Base-by-base conservation (phyloP, 2,113 vertebrate genomes). In the Gorsachius goisagi region DNA sequence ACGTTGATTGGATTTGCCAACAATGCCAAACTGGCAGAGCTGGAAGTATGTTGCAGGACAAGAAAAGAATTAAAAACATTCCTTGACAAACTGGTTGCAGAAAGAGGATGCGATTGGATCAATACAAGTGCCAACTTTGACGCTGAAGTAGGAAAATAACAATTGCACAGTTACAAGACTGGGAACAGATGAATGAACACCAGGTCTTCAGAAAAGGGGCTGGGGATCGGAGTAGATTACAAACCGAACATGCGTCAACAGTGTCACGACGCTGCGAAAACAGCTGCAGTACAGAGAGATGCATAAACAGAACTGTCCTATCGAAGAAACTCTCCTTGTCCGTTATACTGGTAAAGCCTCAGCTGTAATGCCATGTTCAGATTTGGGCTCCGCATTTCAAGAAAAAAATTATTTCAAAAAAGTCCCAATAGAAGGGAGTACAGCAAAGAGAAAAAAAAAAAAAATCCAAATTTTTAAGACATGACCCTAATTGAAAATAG, bases 251-350 rank as follows among this genome's bases (percentile, higher is more conserved):
- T 37, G 41, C 6, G 5, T 81, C 64, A 84, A 87, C 86, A 62
- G 26, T 78, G 73, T 95, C 84, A 89, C 84, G 60, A 45, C 1
- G 1, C 21, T 85, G 87, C 58, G 77, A 52, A 84, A 89, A 93
- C 94, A 79, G 47, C 75, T 68, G 56, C 87, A 32, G 60, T 78
- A 92, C 39, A 72, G 39, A 80, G 77, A 77, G 33, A 88, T n/a
- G 56, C 28, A 2, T 93, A 89, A 94, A 89, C 73, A 93, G 86
- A 95, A 85, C 89, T 95, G 89, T 93, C 93, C 45, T 71, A 94
- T 94, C 69, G 3, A 81, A 88, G 39, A 95, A 92, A 75, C 77
- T 56, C 4, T 85, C 15, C 19, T 95, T 45, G 5, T 58, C 33
- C 64, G 78, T 78, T 56, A 72, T 52, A 72, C 44, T 41, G 8